Evolutionary conservation across 92 coral and sea anemone genomes (phyloP), one percentile per base, ranked within the genome.

Genomic region (Ricordea florida): DNA sequence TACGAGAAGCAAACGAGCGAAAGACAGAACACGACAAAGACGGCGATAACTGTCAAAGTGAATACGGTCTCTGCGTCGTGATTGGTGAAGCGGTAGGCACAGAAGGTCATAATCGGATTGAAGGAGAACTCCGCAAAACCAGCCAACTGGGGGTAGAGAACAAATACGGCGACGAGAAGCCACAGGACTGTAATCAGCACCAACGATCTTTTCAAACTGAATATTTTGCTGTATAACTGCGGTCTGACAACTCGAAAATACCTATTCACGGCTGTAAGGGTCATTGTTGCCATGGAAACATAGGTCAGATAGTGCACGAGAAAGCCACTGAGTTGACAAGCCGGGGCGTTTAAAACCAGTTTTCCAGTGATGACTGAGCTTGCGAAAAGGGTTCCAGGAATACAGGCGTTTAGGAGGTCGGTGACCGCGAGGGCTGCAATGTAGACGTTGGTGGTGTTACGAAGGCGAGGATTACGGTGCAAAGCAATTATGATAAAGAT

Each of bases 271-370:
- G 77, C 77, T 2, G 77, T 70, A 35, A 70, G 41, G 10, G 77
- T 70, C 77, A 70, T 70, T 42, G 77, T 70, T 26, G 66, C 31
- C 66, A 70, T 53, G 30, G 77, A 70, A 43, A 70, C 53, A 28
- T 70, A 70, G 10, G 77, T 40, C 30, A 70, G 77, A 21, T 52
- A 70, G 34, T 70, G 77, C 5, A 70, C 77, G 30, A 70, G 4
- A 65, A 70, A 70, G 36, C 77, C 77, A 13, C 77, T 70, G 20
- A 70, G 40, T 0, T 31, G 77, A 53, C 77, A 70, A 2, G 23
- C 38, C 3, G 42, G 37, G 8, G 56, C 11, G 32, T 65, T 28
- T 15, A 50, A 37, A 8, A 37, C 53, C 42, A 70, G 10, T 28
- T 41, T 38, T 18, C 77, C 77, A 2, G 53, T 15, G 4, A 70